Conservation (phyloP, 2,797 vertebrate species). For the Danionella dracula region DNA sequence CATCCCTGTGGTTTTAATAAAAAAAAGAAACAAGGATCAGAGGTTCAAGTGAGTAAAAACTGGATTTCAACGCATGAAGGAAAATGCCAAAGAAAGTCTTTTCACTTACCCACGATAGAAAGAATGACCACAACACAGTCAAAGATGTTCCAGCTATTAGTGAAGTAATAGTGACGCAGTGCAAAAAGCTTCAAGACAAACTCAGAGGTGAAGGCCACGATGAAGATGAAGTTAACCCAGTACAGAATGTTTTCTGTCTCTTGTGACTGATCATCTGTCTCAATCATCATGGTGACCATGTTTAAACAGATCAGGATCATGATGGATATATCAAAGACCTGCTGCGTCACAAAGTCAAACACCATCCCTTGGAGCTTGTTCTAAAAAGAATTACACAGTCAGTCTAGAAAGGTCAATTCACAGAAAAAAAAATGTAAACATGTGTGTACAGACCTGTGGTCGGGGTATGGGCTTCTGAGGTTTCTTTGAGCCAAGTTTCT, state of each 20-base stretch:
- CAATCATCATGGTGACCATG: conserved; percentile 99
- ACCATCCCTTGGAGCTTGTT: conserved; percentile 92
- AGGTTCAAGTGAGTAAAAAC: background rate
- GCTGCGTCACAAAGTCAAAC: conserved; percentile 96
- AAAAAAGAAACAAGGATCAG: background rate
- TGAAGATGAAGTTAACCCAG: conserved; percentile 98
- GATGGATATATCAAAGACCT: conserved; percentile 97
- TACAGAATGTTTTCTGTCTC: conserved; percentile 91
- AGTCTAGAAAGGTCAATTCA: background rate
- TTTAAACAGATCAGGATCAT: conserved; percentile 99
- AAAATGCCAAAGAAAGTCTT: background rate
- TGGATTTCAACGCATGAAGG: background rate
- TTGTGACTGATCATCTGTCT: conserved; percentile 90
- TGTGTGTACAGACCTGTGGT: conserved; percentile 74
- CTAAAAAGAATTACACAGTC: conserved; percentile 54
- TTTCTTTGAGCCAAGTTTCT: conserved; percentile 97
- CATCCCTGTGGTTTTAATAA: conserved; percentile 76
- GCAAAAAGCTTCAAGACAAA: conserved; percentile 96
- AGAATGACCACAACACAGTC: conserved; percentile 98
- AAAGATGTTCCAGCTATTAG: conserved; percentile 98
- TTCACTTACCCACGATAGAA: conserved; percentile 91
- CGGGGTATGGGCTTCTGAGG: conserved; percentile 97
- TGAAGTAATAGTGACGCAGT: conserved; percentile 96
- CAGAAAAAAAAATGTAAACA: background rate
- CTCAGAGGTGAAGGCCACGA: conserved; percentile 94